Base-by-base conservation (phyloP, 2,797 vertebrate species). In the Hoplostethus atlanticus region DNA sequence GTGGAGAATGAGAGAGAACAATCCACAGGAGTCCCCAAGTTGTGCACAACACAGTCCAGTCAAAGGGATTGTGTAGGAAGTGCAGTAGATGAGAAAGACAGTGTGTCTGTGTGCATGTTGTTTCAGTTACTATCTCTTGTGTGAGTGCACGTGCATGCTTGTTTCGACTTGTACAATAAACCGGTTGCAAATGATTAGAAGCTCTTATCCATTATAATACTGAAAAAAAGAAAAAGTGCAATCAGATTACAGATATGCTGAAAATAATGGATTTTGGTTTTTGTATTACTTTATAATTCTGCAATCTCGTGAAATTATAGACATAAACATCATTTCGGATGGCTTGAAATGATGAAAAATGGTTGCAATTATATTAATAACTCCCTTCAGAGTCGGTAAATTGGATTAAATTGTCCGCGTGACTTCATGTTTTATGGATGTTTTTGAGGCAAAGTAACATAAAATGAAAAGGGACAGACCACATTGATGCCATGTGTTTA, bases 401-500 rank as follows among this genome's bases (percentile, higher is more conserved):
- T 4, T 48, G 10, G 42, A 53, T 31, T 58, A 17, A 48, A 48
- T 48, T 48, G 46, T 48, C 46, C 63, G 12, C 46, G 12, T 55
- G 28, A 42, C 46, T 5, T 58, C 55, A n/a, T 7, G 34, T 62
- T 40, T 42, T 17, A 71, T 30, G 10, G 13, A 52, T 76, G 1
- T 21, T 21, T 65, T 51, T 50, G 7, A 59, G 5, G 17, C 28
- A 69, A 68, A 63, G 38, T 9, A 25, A 53, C 40, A 6, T 17
- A 1, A 51, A 59, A 50, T 10, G 31, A 42, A 47, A 77, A 63
- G 16, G n/a, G 54, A 31, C 8, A 10, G 17, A n/a, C 67, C 69
- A 40, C 69, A 72, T 78, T 62, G 25, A 73, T 75, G 47, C 36
- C 44, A 42, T 56, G 59, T 73, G 60, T 76, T 76, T 63, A 63